Base-by-base conservation (phyloP, 2,113 vertebrate genomes). In the Hydrolagus affinis region DNA sequence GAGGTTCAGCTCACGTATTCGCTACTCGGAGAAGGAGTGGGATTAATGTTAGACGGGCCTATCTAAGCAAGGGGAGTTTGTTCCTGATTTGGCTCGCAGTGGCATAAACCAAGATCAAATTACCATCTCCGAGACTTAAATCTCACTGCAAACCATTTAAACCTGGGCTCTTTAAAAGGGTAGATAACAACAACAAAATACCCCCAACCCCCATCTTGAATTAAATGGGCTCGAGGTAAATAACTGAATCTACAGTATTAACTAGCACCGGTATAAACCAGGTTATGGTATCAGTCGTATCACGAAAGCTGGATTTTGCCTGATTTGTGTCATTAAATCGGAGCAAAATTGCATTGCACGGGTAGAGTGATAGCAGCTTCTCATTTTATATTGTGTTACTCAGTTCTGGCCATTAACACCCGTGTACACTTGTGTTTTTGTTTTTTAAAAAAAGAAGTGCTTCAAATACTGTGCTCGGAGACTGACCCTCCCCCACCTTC, bases 291-390 rank as follows among this genome's bases (percentile, higher is more conserved):
- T 62, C 62, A 83, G 62, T 66, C 60, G 6, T 66, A 17, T 83
- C 78, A 83, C 60, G 28, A 66, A 80, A 25, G n/a, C 14, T 80
- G 57, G 28, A 66, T 83, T 83, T 83, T 83, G 62, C 78, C 17
- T 83, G 14, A 80, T 80, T n/a, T 17, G 78, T 30, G 62, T 66
- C 32, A 30, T 66, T 17, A 0, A 14, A 66, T 30, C 30, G 25
- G 62, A n/a, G 14, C 19, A 83, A 68, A 66, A 11, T 83, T 66
- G 62, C 7, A 8, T 62, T 60, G 28, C 59, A 66, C 62, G 66
- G 66, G 30, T n/a, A n/a, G 60, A 28, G 78, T 83, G 78, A 15
- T 28, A 68, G 28, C 78, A 64, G 62, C 62, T 83, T 66, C 28
- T 15, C 12, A 32, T 68, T 66, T 83, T 14, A 11, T 64, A 25